These are phyloP conservation scores for Holothuria glaberrima DNA, from an alignment of 35 echinoderm and acorn worm species.

Conservation along the genomic window DNA sequence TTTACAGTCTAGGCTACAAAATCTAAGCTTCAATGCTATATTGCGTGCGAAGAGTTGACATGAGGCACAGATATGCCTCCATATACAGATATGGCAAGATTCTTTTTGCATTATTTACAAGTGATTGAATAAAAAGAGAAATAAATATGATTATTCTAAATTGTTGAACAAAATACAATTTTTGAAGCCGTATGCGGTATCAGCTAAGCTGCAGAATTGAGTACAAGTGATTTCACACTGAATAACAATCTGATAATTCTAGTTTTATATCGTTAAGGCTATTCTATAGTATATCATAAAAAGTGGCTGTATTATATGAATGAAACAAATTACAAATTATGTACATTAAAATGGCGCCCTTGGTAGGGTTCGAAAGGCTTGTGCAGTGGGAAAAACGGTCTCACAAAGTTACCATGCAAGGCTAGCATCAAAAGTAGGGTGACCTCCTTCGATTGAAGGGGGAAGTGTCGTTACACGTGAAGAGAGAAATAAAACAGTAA, in stretches of 20 bases:
- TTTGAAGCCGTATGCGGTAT: conserved; percentile 9
- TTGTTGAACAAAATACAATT: not conserved
- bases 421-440: not conserved
- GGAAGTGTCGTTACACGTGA: not conserved
- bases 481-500: not conserved
- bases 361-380: conserved; percentile 22
- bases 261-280: too few species aligned
- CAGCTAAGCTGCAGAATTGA: conserved; percentile 45
- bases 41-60: too few species aligned
- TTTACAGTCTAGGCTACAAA: too few species aligned
- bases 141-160: conserved; percentile 13
- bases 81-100: conserved; percentile 41
- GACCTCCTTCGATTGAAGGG: not conserved
- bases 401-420: too few species aligned
- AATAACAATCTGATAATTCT: not conserved
- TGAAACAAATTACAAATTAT: not conserved
- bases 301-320: too few species aligned
- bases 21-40: too few species aligned
- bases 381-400: conserved; percentile 25
- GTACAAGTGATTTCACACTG: conserved; percentile 9
- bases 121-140: conserved; percentile 32
- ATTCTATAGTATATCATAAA: too few species aligned
- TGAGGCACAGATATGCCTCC: not conserved
- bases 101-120: conserved; percentile 41
- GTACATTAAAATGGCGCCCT: conserved; percentile 12